Evolutionary conservation across 2,888 invertebrate species (phyloP).

Genomic region (Ichneumon xanthorius): DNA sequence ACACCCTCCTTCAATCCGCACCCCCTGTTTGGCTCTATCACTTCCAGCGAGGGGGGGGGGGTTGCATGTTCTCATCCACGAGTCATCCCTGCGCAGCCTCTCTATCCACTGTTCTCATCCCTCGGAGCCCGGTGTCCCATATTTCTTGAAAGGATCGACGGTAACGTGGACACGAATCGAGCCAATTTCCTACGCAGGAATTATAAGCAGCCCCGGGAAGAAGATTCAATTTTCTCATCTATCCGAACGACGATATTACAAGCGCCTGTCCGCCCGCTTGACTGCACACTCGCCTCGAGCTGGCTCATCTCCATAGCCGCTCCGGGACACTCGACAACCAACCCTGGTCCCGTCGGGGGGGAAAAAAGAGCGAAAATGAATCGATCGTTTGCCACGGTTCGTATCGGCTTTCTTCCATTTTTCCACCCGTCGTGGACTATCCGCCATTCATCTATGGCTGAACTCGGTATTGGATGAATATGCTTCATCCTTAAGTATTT

Average conservation of each 20-base stretch:
- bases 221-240: slow-evolving; percentile 73
- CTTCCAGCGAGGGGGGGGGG: slow-evolving; percentile 9
- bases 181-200: slow-evolving; percentile 76
- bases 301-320: slow-evolving; percentile 35
- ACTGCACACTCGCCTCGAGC: slow-evolving; percentile 7
- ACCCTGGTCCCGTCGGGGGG: neutral
- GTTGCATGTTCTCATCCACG: neutral
- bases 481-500: too few relatives aligned
- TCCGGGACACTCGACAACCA: neutral
- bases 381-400: neutral
- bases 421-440: too few relatives aligned
- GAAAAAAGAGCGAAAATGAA: neutral
- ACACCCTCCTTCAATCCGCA: slow-evolving; percentile 23
- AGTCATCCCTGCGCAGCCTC: neutral
- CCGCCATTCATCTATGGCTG: too few relatives aligned
- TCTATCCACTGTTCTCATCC: neutral
- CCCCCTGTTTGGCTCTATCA: slow-evolving; percentile 44
- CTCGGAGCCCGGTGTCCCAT: neutral
- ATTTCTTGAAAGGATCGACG: slow-evolving; percentile 55
- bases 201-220: slow-evolving; percentile 67
- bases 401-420: neutral
- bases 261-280: slow-evolving; percentile 21
- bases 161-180: slow-evolving; percentile 58
- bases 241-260: slow-evolving; percentile 28
- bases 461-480: too few relatives aligned